Conservation (phyloP, 1,140 invertebrate genomes). For the Drosophila ficusphila region DNA sequence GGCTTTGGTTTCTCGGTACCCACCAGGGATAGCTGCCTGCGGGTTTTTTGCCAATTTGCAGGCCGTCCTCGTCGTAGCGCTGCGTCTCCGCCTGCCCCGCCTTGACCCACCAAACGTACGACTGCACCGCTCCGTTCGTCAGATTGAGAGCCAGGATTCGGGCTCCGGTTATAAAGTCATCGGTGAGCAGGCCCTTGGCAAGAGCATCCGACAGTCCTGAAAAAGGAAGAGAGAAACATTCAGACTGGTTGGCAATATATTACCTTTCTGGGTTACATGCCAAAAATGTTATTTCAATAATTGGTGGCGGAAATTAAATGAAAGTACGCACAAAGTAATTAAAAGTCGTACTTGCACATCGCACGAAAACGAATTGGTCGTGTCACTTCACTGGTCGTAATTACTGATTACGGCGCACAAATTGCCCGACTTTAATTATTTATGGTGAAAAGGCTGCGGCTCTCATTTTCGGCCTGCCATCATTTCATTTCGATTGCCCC, state of each 20-base stretch:
- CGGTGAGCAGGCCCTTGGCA: conserved; percentile 86
- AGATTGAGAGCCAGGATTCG: conserved; percentile 87
- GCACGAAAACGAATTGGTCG: conserved; percentile 20
- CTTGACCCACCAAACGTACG: conserved; percentile 86
- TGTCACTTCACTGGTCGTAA: conserved; percentile 25
- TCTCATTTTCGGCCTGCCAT: conserved; percentile 5
- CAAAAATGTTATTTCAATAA: conserved; percentile 28
- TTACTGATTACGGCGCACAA: conserved; percentile 14
- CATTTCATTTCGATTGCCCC: neutral
- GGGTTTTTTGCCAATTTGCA: conserved; percentile 85
- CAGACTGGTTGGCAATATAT: neutral
- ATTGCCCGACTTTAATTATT: conserved; percentile 36
- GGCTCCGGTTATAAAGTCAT: conserved; percentile 86
- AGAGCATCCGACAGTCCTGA: conserved; percentile 86
- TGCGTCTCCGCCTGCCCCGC: conserved; percentile 84
- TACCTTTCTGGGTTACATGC: neutral
- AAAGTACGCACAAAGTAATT: conserved; percentile 34
- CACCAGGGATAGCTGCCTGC: conserved; percentile 86
- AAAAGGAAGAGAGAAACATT: conserved; percentile 8
- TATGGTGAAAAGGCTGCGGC: conserved; percentile 3
- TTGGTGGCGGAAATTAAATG: conserved; percentile 34
- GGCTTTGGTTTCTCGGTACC: conserved; percentile 3
- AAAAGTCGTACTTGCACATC: conserved; percentile 16
- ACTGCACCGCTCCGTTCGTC: conserved; percentile 86
- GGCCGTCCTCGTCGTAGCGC: conserved; percentile 84